Base-by-base conservation (phyloP, 2,113 vertebrate genomes). In the Lepus timidus region DNA sequence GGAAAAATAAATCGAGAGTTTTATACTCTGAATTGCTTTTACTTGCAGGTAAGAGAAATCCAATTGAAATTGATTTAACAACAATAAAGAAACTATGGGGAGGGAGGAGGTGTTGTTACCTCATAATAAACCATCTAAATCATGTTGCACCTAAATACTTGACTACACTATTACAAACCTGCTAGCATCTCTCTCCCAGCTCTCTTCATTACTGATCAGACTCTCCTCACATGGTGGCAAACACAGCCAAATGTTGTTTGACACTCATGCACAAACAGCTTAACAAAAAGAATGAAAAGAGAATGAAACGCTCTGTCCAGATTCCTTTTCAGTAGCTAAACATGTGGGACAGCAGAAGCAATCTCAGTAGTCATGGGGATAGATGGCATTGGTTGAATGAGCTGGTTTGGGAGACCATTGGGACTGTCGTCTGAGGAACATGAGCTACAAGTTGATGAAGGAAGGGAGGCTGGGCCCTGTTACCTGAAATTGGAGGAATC, bases 21-120 rank as follows among this genome's bases (percentile, higher is more conserved):
- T 44, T n/a, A 25, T 36, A 62, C 1, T 65, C 39, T 58, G 9
- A 75, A 73, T 36, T 86, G 3, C 49, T 10, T 68, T 71, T 55
- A 80, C 13, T 16, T 81, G 1, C 29, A 55, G 58, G 22, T 76
- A 76, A 62, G 17, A 83, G 58, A 83, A 87, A 75, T 3, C 14
- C 25, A 64, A 55, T 4, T 31, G 52, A 73, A 91, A 4, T 23
- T 64, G 31, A 52, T 0, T 61, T 36, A 74, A 58, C 6, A 33
- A 36, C 1, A 81, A 44, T 3, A 52, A 36, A 13, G 65, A 71
- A 36, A 9, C 9, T 51, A 1, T 14, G 1, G 9, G 11, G 13
- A 33, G 8, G 27, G 8, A 6, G 2, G 11, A 3, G 1, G 12
- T 31, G 1, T 27, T 27, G 1, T 23, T 36, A 36, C 20, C 85